Base-by-base conservation (phyloP, 1,140 invertebrate species). In the Eurytemora carolleeae region DNA sequence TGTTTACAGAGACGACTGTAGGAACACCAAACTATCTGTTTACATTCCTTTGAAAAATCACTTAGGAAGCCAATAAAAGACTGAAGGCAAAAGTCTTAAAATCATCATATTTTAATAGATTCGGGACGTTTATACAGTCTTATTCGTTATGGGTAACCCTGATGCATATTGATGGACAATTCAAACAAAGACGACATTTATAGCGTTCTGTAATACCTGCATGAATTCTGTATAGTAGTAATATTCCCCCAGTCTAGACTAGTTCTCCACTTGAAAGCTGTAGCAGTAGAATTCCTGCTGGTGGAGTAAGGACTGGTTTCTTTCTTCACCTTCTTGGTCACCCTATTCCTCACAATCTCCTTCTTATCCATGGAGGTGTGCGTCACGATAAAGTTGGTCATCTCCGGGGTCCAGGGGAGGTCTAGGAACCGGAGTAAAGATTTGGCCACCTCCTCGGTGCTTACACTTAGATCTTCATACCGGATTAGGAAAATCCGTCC, bases 391-490 rank as follows among this genome's bases (percentile, higher is more conserved):
- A 26, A 64, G 55, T 53, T 22, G 3, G 54, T 58, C 3, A 64
- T 25, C 24, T 57, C 64, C 1, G 15, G 16, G 7, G 24, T 24
- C 55, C 31, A 24, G 1, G 65, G 63, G 3, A 69, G 52, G 2
- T 64, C 55, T 21, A 69, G 56, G 53, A 65, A 64, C 1, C 59
- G 17, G 24, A 68, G 66, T 3, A 69, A 17, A 53, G 66, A 61
- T 16, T 59, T 59, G 12, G 64, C 64, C n/a, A 59, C 61, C 20
- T 57, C 53, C 52, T 66, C 57, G 12, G 68, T 66, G 52, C 66
- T 54, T 1, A 59, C 17, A 3, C 66, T 59, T 7, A 69, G 55
- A 56, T 69, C 68, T 56, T 69, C 68, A 55, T 68, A 69, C 44
- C 65, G 63, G 12, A 67, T 56, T 3, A 68, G 23, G 2, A 63